Conservation (phyloP, 2,888 invertebrate genomes). For the Drosophila neonasuta region DNA sequence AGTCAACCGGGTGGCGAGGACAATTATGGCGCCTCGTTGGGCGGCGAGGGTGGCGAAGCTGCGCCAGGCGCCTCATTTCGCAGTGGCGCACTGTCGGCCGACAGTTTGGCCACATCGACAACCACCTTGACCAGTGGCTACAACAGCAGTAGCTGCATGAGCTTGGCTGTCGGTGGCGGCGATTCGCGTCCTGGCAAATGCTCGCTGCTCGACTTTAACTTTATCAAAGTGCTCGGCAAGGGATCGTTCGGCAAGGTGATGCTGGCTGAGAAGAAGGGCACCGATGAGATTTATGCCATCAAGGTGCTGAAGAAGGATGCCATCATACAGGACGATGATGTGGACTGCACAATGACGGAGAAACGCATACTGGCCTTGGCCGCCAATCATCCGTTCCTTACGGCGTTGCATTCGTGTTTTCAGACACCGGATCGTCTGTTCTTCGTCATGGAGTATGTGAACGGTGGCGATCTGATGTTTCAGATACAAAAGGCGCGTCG, state of each 20-base stretch:
- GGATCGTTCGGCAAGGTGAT: constrained; percentile 99
- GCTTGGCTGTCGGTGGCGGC: constrained; percentile 72
- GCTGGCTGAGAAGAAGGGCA: constrained; percentile 96
- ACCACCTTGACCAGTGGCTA: constrained; percentile 72
- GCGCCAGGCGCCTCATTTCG: constrained; percentile 73
- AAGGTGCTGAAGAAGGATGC: constrained; percentile 98
- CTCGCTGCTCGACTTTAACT: constrained; percentile 94
- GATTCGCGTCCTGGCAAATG: constrained; percentile 84
- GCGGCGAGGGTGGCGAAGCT: constrained; percentile 73
- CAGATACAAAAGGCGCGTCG: constrained; percentile 99
- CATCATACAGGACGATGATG: constrained; percentile 99
- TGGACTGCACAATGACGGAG: constrained; percentile 99
- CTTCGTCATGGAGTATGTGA: constrained; percentile 99
- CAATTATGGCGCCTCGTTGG: constrained; percentile 82
- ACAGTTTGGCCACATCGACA: constrained; percentile 67
- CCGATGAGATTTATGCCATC: constrained; percentile 94
- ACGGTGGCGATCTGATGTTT: constrained; percentile 99
- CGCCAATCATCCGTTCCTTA: constrained; percentile 98
- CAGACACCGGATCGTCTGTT: constrained; percentile 97
- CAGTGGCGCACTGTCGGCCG: constrained; percentile 71
- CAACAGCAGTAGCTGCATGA: constrained; percentile 74
- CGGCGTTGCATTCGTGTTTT: constrained; percentile 98
- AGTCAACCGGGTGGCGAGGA: constrained; percentile 83
- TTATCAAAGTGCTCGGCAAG: constrained; percentile 99
- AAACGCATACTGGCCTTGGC: constrained; percentile 97